These are phyloP conservation scores for Junco hyemalis DNA, from an alignment of 2,113 vertebrate genomes.

Conservation along the genomic window DNA sequence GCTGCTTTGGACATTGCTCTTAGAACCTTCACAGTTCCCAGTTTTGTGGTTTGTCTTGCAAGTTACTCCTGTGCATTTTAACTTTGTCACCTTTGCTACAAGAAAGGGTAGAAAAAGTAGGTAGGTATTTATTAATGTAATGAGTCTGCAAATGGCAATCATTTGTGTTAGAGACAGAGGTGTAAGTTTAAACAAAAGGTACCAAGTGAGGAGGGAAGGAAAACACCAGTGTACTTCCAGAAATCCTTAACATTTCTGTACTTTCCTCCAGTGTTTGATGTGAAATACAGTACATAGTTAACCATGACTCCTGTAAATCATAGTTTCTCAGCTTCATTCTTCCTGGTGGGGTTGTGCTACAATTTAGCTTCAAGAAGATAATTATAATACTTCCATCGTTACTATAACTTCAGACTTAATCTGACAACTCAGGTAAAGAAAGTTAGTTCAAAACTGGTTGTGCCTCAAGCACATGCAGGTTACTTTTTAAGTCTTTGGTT, in stretches of 20 bases:
- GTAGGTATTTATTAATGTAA: not conserved
- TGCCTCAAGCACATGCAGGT: not conserved
- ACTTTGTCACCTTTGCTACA: not conserved
- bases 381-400: not conserved
- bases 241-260: not conserved
- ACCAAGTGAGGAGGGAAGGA: not conserved
- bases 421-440: accelerated
- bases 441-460: not conserved
- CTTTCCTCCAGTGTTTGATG: not conserved
- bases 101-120: not conserved
- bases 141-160: not conserved
- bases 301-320: not conserved
- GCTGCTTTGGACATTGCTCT: not conserved
- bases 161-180: not conserved
- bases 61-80: not conserved
- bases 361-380: not conserved
- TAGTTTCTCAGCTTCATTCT: not conserved
- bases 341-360: not conserved
- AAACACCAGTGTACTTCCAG: not conserved
- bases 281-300: not conserved
- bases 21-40: not conserved
- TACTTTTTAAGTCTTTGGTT: not conserved
- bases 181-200: not conserved
- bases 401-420: not conserved
- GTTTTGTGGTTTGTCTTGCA: not conserved